phyloP scores from a whole-genome alignment of 2,797 vertebrate genomes.

The Uromys caudimaculatus region DNA sequence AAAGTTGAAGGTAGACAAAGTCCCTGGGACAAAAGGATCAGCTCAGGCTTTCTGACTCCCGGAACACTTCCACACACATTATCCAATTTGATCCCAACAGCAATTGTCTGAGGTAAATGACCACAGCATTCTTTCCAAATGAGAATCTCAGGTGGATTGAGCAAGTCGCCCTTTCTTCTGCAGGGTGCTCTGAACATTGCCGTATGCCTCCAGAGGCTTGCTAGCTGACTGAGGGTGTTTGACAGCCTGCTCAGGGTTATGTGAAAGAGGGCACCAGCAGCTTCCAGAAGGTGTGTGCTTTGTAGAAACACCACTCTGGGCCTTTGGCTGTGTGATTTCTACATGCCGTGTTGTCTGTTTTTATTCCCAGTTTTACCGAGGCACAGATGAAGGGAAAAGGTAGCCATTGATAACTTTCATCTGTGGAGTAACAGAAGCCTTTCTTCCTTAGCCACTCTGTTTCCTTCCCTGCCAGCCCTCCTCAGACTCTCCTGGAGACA shows the following conservation, averaged over 20 bases:
- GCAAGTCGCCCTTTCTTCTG: neutral
- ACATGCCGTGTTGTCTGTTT: neutral
- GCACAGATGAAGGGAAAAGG: neutral
- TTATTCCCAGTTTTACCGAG: neutral
- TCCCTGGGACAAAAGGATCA: neutral
- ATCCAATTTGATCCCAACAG: neutral
- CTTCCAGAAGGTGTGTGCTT: neutral
- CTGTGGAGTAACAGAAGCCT: neutral
- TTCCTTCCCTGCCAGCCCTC: neutral
- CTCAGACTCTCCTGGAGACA: neutral
- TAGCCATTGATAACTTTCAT: neutral
- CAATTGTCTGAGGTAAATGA: neutral
- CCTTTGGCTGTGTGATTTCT: neutral
- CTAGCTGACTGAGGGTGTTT: neutral
- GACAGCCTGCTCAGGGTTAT: neutral
- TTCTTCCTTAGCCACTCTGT: neutral
- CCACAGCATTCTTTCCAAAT: slow-evolving; percentile 1
- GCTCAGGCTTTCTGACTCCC: neutral
- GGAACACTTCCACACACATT: neutral
- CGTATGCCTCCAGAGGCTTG: neutral
- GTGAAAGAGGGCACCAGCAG: neutral
- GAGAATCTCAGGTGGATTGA: slow-evolving; percentile 8
- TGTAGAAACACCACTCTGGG: neutral
- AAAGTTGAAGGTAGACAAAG: neutral
- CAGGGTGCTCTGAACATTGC: neutral